Evolutionary conservation across 2,888 invertebrate species (phyloP), one percentile per base, ranked within the genome.

Genomic region (Pediacus dermestoides): DNA sequence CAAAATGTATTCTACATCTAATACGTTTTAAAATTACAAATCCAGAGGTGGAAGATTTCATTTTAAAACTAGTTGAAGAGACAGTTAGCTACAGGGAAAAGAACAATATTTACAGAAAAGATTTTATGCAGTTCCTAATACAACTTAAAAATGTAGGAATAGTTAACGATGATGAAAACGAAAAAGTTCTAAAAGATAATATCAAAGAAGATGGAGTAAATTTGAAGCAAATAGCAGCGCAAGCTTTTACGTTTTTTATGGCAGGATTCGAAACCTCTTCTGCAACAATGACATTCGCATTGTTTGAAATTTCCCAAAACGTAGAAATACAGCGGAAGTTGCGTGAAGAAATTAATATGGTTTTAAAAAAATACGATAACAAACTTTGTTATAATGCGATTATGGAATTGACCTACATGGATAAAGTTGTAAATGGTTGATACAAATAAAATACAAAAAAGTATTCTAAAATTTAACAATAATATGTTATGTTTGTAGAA

Each of bases 111-210:
- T 52, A 64, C 49, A 48, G 74, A 8, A 70, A 71, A 36, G 74
- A 77, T 48, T 77, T 74, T 39, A 56, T 77, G 13, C 70, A 75
- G 37, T 48, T 72, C n/a, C n/a, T n/a, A n/a, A n/a, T n/a, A n/a
- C n/a, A n/a, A n/a, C n/a, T n/a, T n/a, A n/a, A n/a, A n/a, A n/a
- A n/a, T n/a, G n/a, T n/a, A n/a, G n/a, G n/a, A n/a, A n/a, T n/a
- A n/a, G n/a, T n/a, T n/a, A n/a, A n/a, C n/a, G 18, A 49, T 74
- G 35, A 60, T 74, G 26, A 34, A 10, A 36, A 44, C 16, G 58
- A 51, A 4, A 48, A 41, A 37, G 38, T 36, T 2, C 35, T 48
- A 2, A 42, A 57, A 13, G 55, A 55, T 18, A 51, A 39, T 2
- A 30, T 50, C 75, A 2, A 48, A 11, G 46, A 41, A 11, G 38